Percentiles rank a stretch among this genome's conserved stretches.
Evolutionary conservation across 2,888 invertebrate genomes (phyloP).

Genomic region (Timema cristinae): DNA sequence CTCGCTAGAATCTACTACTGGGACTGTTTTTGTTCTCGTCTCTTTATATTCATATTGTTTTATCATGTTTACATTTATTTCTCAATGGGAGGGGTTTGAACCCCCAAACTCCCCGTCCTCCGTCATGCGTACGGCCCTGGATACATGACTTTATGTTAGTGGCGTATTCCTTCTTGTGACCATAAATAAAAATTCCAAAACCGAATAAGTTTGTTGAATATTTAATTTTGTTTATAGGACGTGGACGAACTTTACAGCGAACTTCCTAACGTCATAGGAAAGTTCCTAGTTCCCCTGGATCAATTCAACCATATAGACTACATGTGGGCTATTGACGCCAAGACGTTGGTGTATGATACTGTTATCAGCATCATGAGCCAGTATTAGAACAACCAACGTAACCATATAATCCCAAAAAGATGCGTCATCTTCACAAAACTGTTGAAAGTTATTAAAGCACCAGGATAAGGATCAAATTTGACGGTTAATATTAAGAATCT

Average conservation of each 20-base stretch:
- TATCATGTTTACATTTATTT: no score
- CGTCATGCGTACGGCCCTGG: neutral
- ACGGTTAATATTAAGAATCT: no score
- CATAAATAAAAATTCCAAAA: neutral
- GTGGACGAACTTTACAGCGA: conserved; percentile 49
- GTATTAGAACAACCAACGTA: conserved; percentile 28
- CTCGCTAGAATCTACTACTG: no score
- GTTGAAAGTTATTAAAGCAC: no score
- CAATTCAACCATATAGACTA: conserved; percentile 57
- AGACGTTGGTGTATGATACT: conserved; percentile 50
- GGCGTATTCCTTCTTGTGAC: no score
- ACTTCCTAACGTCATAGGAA: conserved; percentile 51
- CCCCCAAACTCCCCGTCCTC: no score
- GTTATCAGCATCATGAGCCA: conserved; percentile 48
- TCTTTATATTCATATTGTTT: no score
- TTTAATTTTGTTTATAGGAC: conserved; percentile 40
- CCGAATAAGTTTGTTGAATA: neutral
- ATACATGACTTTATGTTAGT: neutral
- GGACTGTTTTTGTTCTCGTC: no score
- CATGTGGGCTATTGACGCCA: conserved; percentile 51
- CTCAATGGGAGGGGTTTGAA: no score
- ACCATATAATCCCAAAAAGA: no score
- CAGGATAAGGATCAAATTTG: no score
- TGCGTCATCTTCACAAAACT: no score
- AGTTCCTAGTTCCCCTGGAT: conserved; percentile 47